Evolutionary conservation across 1,140 invertebrate species (phyloP), one percentile per base, ranked within the genome.

Genomic region (Plectus sambesii): DNA sequence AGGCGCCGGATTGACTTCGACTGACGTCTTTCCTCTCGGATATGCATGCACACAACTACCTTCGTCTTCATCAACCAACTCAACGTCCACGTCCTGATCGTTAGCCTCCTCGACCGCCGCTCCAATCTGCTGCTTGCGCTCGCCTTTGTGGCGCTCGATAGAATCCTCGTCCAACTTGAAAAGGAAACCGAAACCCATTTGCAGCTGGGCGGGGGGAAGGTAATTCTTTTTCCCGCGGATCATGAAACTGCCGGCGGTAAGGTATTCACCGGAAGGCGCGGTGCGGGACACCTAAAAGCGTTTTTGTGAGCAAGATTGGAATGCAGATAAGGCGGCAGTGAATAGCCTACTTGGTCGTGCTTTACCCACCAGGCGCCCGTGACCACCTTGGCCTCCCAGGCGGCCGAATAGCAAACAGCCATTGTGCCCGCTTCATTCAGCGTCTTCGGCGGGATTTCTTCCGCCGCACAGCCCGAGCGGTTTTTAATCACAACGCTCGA

Each of bases 201-300:
- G 80, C 2, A 98, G 75, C 67, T 92, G 83, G 47, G 80, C 81
- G 2, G 87, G 85, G 0, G 87, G 86, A 9, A 97, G 71, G 72
- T 86, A 97, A 74, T 98, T 98, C 73, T 96, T 97, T 70, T 88
- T 93, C 17, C 92, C 93, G 53, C 90, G 77, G 64, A 99, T 87
- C 90, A 98, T 98, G 70, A 99, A 99, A 55, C 87, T 89, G 52
- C 92, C 90, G n/a, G 78, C 75, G 5, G 84, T 82, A 39, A 99
- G 76, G 71, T 93, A 98, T 74, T 98, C 90, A 56, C 93, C 93
- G 39, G 85, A 84, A 1, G 89, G 92, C 0, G 93, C 93, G 0
- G 87, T 93, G 74, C 98, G 96, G 12, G 87, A 90, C n/a, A 99
- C 77, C 58, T 73, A 36, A 37, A 58, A 4, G 8, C 24, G 12